Evolutionary conservation across 1,140 invertebrate species (phyloP), one percentile per base, ranked within the genome.

Genomic region (Euglossa dilemma): DNA sequence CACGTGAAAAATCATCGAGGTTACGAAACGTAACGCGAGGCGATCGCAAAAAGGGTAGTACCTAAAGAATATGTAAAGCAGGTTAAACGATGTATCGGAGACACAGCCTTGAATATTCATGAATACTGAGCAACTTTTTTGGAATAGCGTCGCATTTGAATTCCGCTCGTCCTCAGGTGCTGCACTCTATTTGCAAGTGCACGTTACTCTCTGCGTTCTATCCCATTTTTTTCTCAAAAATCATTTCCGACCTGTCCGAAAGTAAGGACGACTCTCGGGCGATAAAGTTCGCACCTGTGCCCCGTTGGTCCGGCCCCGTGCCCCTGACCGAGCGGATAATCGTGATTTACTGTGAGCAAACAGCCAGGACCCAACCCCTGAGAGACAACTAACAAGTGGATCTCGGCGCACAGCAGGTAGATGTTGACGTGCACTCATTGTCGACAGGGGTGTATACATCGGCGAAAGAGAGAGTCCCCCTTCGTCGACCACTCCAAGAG

Each of bases 381-480:
- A 23, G 25, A 4, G 23, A 66, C 57, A 83, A 45, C 83, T 85
- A 89, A 91, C 90, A 91, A 90, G 90, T 91, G 84, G 80, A 77
- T 73, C 66, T 61, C n/a, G 54, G 12, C 82, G 43, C 82, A 28
- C 85, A 75, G 78, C 91, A 91, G 89, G 89, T 92, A 90, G 69
- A 91, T 89, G 84, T 90, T 90, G 77, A 81, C 63, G 79, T 50
- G 52, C 36, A 36, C 61, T 67, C 59, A 83, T 87, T 86, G 85
- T 83, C 52, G 28, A 54, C 0, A 54, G 23, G 56, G 52, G 45
- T 78, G 52, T 28, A 43, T n/a, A 47, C 70, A 54, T 28, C 12
- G 18, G 50, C 59, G 18, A n/a, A 67, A 28, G 23, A 43, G 1
- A 0, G 14, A 36, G 47, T 11, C 28, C 45, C 23, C 56, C 1